Evolutionary conservation across 2,888 invertebrate genomes (phyloP), one percentile per base, ranked within the genome.

Genomic region (Eumerus sabulonum): DNA sequence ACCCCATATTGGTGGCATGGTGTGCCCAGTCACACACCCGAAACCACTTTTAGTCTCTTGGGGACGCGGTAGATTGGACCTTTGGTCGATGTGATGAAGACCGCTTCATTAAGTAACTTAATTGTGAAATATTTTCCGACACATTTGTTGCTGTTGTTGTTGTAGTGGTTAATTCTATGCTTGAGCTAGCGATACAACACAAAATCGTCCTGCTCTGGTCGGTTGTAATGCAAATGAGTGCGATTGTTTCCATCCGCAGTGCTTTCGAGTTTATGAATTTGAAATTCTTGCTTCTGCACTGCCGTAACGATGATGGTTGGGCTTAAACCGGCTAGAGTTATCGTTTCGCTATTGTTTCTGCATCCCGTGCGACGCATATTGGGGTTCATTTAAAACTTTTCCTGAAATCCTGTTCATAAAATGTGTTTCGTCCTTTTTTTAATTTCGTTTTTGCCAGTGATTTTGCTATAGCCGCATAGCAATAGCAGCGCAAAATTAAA

Each of bases 311-410:
- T n/a, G n/a, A n/a, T 27, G 3, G 27, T 7, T 27, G 17, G 47
- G 51, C 51, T 68, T 56, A 73, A 67, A 48, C 57, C 36, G 40
- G 17, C 62, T 40, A 27, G 7, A 27, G 7, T 27, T 38, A 68
- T 44, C 44, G 27, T 45, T 12, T 51, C 38, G 17, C 18, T 7
- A 27, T 27, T 27, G 27, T 13, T 16, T 18, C 47, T 5, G 13
- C 45, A 36, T 14, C 44, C 57, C 38, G 27, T 47, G 42, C 36
- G 57, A 68, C 67, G 68, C 64, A 50, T 57, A 68, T 68, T 79
- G 53, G 11, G 68, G 74, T 79, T 74, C 77, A 74, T 79, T 79
- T 74, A 79, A 68, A 79, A 79, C 73, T 63, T 77, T 27, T 77
- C 7, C 73, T 51, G 36, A 48, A 18, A 68, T 44, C 48, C 47